Evolutionary conservation across 2,113 vertebrate species (phyloP).

Genomic region (Cervus canadensis): DNA sequence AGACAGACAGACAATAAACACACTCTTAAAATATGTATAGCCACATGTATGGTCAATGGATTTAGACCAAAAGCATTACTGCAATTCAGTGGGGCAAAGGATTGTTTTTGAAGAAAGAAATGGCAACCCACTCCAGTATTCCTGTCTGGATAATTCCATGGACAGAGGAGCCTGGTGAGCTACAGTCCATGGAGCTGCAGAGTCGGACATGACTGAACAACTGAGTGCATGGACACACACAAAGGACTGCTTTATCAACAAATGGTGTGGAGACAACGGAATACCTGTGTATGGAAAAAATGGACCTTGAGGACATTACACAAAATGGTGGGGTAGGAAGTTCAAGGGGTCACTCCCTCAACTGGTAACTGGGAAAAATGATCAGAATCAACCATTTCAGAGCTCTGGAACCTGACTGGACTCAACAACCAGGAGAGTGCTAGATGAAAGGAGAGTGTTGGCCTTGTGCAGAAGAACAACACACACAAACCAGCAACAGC

Average conservation of each 20-base stretch:
- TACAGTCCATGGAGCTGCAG: neutral
- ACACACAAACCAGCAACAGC: accelerated
- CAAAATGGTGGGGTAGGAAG: neutral
- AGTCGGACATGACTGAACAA: neutral
- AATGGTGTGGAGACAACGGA: neutral
- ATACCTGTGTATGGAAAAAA: accelerated
- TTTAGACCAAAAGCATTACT: neutral
- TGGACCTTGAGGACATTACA: neutral
- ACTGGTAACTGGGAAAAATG: neutral
- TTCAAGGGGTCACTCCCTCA: neutral
- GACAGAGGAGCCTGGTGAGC: neutral
- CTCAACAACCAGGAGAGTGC: neutral
- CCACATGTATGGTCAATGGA: neutral
- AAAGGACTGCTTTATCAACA: neutral
- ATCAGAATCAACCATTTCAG: neutral
- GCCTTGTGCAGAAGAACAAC: accelerated
- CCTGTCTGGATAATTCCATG: neutral
- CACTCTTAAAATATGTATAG: neutral
- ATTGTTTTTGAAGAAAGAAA: neutral
- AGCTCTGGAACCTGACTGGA: neutral
- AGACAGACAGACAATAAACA: neutral
- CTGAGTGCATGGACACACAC: neutral
- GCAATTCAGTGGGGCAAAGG: neutral
- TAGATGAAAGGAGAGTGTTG: neutral
- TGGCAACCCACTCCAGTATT: neutral